Percentiles rank a stretch among this genome's conserved stretches.
Evolutionary conservation across 1,140 invertebrate species (phyloP).

Genomic region (Lordiphosa collinella): DNA sequence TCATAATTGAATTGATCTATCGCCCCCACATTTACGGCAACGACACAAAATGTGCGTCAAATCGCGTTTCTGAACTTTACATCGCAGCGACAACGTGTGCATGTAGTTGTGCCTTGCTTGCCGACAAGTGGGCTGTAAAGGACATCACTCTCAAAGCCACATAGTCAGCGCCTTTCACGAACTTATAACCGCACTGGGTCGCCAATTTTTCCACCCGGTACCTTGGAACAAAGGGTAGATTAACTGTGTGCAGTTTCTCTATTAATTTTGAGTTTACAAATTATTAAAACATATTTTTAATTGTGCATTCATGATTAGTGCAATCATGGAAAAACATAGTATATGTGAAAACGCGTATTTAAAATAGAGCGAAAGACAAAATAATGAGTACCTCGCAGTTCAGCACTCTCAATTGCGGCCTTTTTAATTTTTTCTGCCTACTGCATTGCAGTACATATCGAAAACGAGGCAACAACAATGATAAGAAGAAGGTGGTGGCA

Average conservation of each 20-base stretch:
- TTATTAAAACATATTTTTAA: no score
- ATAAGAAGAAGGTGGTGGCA: neutral
- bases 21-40: slow-evolving; percentile 7
- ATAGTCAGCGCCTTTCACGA: slow-evolving; percentile 34
- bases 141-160: slow-evolving; percentile 54
- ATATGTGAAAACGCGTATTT: no score
- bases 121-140: slow-evolving; percentile 59
- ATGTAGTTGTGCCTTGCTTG: slow-evolving; percentile 29
- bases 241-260: no score
- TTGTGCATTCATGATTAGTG: no score
- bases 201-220: slow-evolving; percentile 12
- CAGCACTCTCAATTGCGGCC: neutral
- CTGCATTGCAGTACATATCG: slow-evolving; percentile 9
- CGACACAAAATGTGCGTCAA: slow-evolving; percentile 54
- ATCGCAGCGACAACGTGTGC: slow-evolving; percentile 40
- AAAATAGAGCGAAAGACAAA: neutral
- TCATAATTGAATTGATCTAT: neutral
- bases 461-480: slow-evolving; percentile 18
- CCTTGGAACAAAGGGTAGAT: neutral
- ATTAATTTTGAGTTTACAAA: neutral
- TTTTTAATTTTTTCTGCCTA: neutral
- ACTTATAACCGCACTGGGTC: slow-evolving; percentile 33
- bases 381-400: neutral
- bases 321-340: no score
- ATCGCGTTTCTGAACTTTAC: slow-evolving; percentile 66